These are phyloP conservation scores for Orcinus orca DNA, from an alignment of 2,113 vertebrate genomes.

Conservation along the genomic window DNA sequence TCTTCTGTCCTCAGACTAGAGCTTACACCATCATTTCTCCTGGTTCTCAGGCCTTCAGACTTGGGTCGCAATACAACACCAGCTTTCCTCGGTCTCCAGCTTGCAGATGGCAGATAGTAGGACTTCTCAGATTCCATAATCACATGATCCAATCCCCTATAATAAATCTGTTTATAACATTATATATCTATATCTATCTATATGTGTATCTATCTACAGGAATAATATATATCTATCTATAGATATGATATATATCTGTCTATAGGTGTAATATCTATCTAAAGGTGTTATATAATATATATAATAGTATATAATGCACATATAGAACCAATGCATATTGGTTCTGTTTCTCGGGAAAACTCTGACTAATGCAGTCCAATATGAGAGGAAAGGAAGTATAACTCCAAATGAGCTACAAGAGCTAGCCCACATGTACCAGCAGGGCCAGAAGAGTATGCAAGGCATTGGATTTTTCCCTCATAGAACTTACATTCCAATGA, in stretches of 20 bases:
- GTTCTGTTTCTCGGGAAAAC: neutral
- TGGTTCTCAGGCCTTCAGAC: neutral
- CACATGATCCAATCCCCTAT: neutral
- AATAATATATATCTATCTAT: neutral
- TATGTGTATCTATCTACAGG: neutral
- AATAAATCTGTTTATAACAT: neutral
- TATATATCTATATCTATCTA: neutral
- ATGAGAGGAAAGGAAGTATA: neutral
- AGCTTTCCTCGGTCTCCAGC: neutral
- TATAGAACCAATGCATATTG: neutral
- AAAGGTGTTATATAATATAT: neutral
- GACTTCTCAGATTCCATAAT: neutral
- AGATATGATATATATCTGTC: neutral
- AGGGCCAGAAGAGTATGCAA: neutral
- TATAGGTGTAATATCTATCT: neutral
- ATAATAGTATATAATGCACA: neutral
- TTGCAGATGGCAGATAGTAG: neutral
- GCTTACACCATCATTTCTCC: neutral
- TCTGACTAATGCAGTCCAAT: neutral
- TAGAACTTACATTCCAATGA: neutral
- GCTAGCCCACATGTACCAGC: neutral
- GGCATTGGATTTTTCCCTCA: neutral
- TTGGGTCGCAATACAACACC: neutral
- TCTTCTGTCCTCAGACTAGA: neutral
- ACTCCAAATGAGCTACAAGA: neutral